Conservation (phyloP, 2,797 vertebrate genomes). For the Hippocampus kuda region DNA sequence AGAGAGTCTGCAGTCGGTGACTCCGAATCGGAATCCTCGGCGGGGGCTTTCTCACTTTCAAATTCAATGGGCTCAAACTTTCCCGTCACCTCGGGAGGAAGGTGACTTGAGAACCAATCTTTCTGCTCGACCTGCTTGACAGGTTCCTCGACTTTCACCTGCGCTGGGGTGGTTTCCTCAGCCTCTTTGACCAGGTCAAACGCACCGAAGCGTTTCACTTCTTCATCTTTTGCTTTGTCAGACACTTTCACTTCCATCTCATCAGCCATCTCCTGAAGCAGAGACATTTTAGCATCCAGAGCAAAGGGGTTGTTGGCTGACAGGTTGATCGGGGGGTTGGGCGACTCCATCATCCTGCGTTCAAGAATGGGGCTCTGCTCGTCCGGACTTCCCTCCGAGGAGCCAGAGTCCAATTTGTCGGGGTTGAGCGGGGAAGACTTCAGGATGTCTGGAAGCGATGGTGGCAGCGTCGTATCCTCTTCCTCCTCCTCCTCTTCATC, state of each 20-base stretch:
- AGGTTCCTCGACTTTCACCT: constrained; percentile 52
- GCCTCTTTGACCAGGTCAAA: constrained; percentile 89
- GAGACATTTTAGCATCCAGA: constrained; percentile 71
- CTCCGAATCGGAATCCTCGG: constrained; percentile 67
- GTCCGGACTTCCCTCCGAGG: constrained; percentile 67
- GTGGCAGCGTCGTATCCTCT: constrained; percentile 60
- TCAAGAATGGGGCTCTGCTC: constrained; percentile 64
- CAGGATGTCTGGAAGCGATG: constrained; percentile 85
- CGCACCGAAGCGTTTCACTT: constrained; percentile 73
- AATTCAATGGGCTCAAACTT: constrained; percentile 60
- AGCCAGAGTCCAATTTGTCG: constrained; percentile 64
- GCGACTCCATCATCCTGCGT: constrained; percentile 67
- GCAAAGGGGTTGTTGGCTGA: constrained; percentile 75
- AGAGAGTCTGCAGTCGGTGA: constrained; percentile 68
- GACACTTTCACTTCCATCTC: constrained; percentile 57
- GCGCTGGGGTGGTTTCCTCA: constrained; percentile 43
- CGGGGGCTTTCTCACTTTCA: constrained; percentile 39
- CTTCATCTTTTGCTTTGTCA: constrained; percentile 43
- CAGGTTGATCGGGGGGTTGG: constrained; percentile 62
- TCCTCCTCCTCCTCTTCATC: constrained; percentile 40
- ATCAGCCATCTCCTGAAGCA: constrained; percentile 66
- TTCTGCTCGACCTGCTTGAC: constrained; percentile 51
- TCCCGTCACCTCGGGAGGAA: constrained; percentile 38
- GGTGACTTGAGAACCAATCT: constrained; percentile 59
- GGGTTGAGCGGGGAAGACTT: constrained; percentile 77